Conservation (phyloP, 2,113 vertebrate species). For the Myrmecophaga tridactyla region DNA sequence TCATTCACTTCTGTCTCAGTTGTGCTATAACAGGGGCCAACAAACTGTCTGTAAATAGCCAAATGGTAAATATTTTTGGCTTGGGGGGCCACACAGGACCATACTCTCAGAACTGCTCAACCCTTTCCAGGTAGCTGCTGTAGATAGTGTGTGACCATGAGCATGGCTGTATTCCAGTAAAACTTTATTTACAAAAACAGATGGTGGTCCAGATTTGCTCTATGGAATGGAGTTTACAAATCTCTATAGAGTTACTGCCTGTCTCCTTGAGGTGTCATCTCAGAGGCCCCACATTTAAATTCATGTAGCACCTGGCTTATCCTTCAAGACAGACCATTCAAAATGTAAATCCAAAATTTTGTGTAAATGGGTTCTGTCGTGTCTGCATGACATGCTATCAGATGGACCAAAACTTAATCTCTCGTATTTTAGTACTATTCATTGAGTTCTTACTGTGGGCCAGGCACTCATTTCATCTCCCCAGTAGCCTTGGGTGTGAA, state of each 20-base stretch:
- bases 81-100: fast-evolving
- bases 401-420: background rate
- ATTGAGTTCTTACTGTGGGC: fast-evolving
- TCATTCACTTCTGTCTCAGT: background rate
- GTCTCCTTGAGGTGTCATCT: background rate
- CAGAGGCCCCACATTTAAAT: background rate
- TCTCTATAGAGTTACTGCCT: too few relatives aligned
- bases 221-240: background rate
- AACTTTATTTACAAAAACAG: background rate
- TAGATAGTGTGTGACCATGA: background rate
- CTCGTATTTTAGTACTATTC: background rate
- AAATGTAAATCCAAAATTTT: background rate
- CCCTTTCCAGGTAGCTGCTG: fast-evolving
- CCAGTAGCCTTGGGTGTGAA: fast-evolving
- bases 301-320: too few relatives aligned
- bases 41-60: too few relatives aligned
- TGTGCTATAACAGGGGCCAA: background rate
- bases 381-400: background rate
- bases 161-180: background rate
- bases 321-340: background rate
- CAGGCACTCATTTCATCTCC: background rate
- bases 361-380: background rate
- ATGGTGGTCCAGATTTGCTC: background rate
- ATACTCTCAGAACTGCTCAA: fast-evolving
- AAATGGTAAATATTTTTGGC: background rate